These are phyloP conservation scores for Melitaea cinxia DNA, from an alignment of 1,140 invertebrate species.

Conservation along the genomic window DNA sequence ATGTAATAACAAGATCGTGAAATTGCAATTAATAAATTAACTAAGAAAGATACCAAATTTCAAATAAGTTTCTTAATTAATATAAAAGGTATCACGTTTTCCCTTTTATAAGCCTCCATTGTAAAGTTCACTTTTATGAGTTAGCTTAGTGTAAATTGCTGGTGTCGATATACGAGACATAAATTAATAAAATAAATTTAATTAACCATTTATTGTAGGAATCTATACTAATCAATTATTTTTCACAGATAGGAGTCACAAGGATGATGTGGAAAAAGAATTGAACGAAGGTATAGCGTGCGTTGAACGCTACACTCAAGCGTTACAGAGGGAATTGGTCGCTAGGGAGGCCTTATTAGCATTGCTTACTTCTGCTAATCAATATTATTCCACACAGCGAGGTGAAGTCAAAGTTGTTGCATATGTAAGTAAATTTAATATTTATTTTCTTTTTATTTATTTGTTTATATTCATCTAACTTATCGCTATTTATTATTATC, in stretches of 20 bases:
- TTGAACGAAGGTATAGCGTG: slow-evolving; percentile 90
- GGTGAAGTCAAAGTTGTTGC: slow-evolving; percentile 96
- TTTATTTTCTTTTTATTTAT: background rate
- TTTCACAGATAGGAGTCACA: slow-evolving; percentile 88
- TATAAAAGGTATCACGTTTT: no score
- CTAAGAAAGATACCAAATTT: no score
- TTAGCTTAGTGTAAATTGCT: no score
- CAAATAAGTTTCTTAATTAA: no score
- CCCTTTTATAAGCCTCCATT: no score
- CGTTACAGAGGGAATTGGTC: slow-evolving; percentile 91
- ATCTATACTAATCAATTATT: slow-evolving; percentile 10
- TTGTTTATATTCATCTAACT: no score
- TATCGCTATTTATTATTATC: background rate
- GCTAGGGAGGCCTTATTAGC: slow-evolving; percentile 89
- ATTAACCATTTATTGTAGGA: background rate
- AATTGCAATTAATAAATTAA: no score
- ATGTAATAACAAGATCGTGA: no score
- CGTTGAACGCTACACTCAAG: slow-evolving; percentile 90
- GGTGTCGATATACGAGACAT: no score
- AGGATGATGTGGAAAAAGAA: slow-evolving; percentile 94
- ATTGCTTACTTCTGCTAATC: slow-evolving; percentile 89
- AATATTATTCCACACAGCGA: slow-evolving; percentile 94
- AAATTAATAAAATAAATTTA: no score
- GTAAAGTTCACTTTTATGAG: no score
- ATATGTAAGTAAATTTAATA: slow-evolving; percentile 86